Percentiles rank a stretch among this genome's conserved stretches.
phyloP scores from a whole-genome alignment of 92 coral and sea anemone genomes.

The Paragorgia papillata region DNA sequence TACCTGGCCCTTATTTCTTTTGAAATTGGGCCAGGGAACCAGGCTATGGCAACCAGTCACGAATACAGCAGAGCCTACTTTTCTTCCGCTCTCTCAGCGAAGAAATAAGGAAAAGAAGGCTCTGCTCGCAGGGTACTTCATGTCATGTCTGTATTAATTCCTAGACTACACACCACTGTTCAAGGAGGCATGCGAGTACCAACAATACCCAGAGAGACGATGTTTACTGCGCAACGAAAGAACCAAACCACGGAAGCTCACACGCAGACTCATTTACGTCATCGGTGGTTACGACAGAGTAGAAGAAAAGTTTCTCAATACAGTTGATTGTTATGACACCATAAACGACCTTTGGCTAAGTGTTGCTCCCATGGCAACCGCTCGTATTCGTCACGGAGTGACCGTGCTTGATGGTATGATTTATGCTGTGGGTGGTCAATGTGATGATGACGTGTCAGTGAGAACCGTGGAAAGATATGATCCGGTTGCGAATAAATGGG shows the following conservation, averaged over 20 bases:
- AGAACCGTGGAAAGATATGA: constrained; percentile 43
- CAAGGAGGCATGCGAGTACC: constrained; percentile 43
- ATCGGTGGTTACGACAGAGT: constrained; percentile 49
- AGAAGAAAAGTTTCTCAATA: constrained; percentile 87
- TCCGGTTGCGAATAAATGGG: constrained; percentile 37
- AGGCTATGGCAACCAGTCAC: no score
- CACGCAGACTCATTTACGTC: constrained; percentile 20
- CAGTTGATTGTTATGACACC: constrained; percentile 91
- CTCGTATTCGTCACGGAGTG: constrained; percentile 95
- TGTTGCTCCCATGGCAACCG: constrained; percentile 83
- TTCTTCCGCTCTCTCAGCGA: no score
- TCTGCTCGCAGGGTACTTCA: no score
- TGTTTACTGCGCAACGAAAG: constrained; percentile 31
- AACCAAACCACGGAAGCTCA: constrained; percentile 27
- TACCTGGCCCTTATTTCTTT: no score
- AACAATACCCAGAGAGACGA: constrained; percentile 28
- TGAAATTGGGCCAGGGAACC: no score
- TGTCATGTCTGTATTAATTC: neutral
- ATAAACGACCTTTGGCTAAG: constrained; percentile 73
- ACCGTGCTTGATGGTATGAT: constrained; percentile 76
- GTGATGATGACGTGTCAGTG: constrained; percentile 39
- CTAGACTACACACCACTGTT: constrained; percentile 15
- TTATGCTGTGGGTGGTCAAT: constrained; percentile 90
- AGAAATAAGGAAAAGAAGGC: no score
- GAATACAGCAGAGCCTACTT: no score